A percentile compares a stretch with the other conserved stretches of the same genome.
These are phyloP conservation scores for Canis aureus DNA, from an alignment of 2,113 vertebrate species.

Conservation along the genomic window DNA sequence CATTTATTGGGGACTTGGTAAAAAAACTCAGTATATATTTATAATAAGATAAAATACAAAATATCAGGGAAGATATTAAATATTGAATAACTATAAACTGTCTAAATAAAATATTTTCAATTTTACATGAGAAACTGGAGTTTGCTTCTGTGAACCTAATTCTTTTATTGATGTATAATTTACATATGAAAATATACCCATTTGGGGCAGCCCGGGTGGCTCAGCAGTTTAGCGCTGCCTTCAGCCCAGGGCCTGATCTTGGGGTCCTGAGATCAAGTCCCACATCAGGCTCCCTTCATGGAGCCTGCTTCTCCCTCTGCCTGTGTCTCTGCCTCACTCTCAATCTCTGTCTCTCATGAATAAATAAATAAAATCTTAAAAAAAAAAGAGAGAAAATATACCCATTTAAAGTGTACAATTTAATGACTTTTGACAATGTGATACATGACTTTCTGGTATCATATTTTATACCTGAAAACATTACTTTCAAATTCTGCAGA, in stretches of 20 bases:
- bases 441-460: not conserved
- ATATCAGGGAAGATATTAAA: not conserved
- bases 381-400: too few species aligned
- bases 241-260: too few species aligned
- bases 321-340: too few species aligned
- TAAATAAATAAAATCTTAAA: too few species aligned
- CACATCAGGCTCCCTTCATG: too few species aligned
- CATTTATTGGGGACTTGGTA: not conserved
- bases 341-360: too few species aligned
- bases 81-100: not conserved
- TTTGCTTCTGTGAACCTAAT: not conserved
- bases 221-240: too few species aligned
- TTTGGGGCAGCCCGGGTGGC: not conserved
- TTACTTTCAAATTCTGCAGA: constrained; percentile 26
- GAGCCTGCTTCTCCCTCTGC: too few species aligned
- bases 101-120: not conserved
- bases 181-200: not conserved
- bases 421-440: not conserved
- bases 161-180: not conserved
- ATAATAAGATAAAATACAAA: not conserved
- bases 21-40: not conserved
- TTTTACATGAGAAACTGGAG: not conserved
- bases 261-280: too few species aligned
- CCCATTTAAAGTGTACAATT: not conserved
- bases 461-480: constrained; percentile 37